Evolutionary conservation across 2,888 invertebrate species (phyloP), one percentile per base, ranked within the genome.

Genomic region (Cerastis rubricosa): DNA sequence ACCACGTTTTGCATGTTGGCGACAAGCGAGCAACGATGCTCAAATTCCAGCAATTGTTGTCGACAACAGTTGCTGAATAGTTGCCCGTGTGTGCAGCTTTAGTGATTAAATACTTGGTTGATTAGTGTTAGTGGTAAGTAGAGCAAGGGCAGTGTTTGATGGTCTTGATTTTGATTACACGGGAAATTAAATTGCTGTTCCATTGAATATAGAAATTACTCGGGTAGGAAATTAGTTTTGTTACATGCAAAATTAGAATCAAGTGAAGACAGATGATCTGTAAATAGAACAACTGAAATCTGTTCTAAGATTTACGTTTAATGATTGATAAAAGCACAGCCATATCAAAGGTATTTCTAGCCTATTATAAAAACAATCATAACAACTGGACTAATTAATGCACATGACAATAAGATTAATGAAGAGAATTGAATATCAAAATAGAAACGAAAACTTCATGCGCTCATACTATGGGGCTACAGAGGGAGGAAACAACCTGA

Each of bases 71-170:
- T 43, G 40, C 40, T 43, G 63, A 40, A 43, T 43, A 64, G 64
- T 64, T 43, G 64, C 43, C 43, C 9, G 64, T 64, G 22, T 64
- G 77, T 77, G 67, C 45, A 63, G 57, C 40, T 51, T 40, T 64
- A 49, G 40, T 11, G 47, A 66, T 63, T 72, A 47, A 71, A 75
- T 70, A 81, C 70, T 19, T 73, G 68, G 57, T 74, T 74, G 72
- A 74, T 73, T 75, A 74, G 74, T 51, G 51, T 64, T 29, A 69
- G 70, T 73, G 17, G 70, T 73, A 88, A 82, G 85, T 87, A n/a
- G 87, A 86, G 74, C 87, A 86, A 87, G 87, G 87, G 71, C 85
- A 82, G 63, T 68, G 47, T 73, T 45, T 66, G 65, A 67, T 65
- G 65, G 29, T 72, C 74, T 81, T 84, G 67, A 63, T 74, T 70